Conservation (phyloP, 2,797 vertebrate genomes). For the Monodelphis domestica region DNA sequence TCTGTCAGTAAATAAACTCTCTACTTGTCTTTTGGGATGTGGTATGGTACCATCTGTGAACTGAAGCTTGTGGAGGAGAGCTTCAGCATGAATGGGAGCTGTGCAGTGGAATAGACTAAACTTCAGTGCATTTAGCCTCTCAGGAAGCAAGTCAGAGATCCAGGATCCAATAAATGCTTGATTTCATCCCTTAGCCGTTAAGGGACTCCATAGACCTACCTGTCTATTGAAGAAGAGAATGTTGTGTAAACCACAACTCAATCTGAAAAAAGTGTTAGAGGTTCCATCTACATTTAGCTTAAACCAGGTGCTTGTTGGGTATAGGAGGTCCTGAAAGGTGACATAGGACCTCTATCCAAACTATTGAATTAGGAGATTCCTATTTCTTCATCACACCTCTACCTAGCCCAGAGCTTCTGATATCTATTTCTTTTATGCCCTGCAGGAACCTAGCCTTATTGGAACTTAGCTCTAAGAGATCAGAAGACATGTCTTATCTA, state of each 20-base stretch:
- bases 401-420: neutral
- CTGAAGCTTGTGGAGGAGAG: neutral
- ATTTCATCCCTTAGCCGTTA: neutral
- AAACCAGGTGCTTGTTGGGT: neutral
- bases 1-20: slow-evolving; percentile 77
- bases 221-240: neutral
- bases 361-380: neutral
- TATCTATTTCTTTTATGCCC: neutral
- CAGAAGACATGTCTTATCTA: neutral
- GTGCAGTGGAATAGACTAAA: neutral
- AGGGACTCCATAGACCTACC: neutral
- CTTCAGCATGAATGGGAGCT: neutral
- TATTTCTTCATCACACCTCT: neutral
- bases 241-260: neutral
- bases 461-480: neutral
- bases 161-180: neutral
- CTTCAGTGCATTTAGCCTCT: neutral
- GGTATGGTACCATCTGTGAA: neutral
- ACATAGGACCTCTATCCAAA: neutral
- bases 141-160: neutral
- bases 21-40: neutral
- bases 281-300: neutral
- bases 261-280: neutral
- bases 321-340: neutral
- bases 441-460: neutral